Evolutionary conservation across 2,888 invertebrate genomes (phyloP).

Genomic region (Campaea margaritaria): DNA sequence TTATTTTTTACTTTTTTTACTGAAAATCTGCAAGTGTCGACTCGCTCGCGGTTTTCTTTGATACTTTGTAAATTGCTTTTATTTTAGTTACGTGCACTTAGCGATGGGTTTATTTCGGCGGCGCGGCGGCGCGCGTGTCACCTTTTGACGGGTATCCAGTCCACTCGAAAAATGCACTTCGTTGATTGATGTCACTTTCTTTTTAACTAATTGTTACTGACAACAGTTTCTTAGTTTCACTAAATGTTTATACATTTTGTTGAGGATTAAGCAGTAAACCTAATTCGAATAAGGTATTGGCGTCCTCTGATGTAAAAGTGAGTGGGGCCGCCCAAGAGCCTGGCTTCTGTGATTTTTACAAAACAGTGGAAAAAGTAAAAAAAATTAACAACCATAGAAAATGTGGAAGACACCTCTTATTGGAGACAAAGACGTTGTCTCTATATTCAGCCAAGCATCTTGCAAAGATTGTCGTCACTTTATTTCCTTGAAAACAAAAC

Average conservation of each 20-base stretch:
- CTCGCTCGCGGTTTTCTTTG: slow-evolving; percentile 65
- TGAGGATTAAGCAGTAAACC: too few species aligned
- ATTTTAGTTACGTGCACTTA: slow-evolving; percentile 10
- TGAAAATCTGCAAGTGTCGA: slow-evolving; percentile 75
- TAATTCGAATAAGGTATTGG: too few species aligned
- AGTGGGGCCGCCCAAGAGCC: too few species aligned
- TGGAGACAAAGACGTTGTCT: too few species aligned
- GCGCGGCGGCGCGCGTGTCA: slow-evolving; percentile 57
- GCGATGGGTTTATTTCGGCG: slow-evolving; percentile 54
- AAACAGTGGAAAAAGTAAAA: too few species aligned
- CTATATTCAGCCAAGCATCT: too few species aligned
- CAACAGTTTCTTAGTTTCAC: neutral
- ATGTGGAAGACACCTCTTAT: too few species aligned
- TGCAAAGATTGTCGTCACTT: too few species aligned
- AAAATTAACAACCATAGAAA: too few species aligned
- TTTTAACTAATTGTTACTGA: slow-evolving; percentile 1
- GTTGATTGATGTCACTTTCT: slow-evolving; percentile 8
- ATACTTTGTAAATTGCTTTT: slow-evolving; percentile 46
- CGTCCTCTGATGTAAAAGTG: too few species aligned
- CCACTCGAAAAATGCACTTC: slow-evolving; percentile 22
- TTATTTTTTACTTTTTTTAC: slow-evolving; percentile 70
- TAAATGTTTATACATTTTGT: neutral
- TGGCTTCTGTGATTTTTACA: too few species aligned
- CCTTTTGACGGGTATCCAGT: slow-evolving; percentile 60
- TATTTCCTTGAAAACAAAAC: too few species aligned